Base-by-base conservation (phyloP, 2,797 vertebrate genomes). In the Yasuhikotakia modesta region DNA sequence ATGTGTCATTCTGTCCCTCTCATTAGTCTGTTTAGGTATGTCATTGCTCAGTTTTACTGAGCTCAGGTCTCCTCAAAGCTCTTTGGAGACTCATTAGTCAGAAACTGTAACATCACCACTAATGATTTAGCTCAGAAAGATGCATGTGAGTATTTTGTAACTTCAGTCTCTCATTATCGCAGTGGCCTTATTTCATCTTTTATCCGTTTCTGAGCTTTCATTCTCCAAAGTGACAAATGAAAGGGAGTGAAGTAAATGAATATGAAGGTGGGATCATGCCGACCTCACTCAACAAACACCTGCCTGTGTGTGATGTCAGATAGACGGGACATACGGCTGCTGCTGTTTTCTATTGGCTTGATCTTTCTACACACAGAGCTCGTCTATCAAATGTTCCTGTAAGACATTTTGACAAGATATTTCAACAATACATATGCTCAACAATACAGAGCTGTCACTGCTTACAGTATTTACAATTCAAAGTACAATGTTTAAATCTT, bases 81-180 rank as follows among this genome's bases (percentile, higher is more conserved):
- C 68, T 45, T 19, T 32, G 22, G 82, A 43, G 68, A 61, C 76
- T 81, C 53, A 79, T 81, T 83, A 76, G 61, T 57, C 46, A 73
- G 43, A 66, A 73, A 70, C 73, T 61, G 24, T 77, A 84, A 76
- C 79, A 81, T 73, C 76, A 22, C 30, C 8, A 24, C 32, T 73
- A 50, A 81, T 81, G 77, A 83, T 73, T 78, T 76, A 61, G 55
- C 63, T 76, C 69, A 30, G 77, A 83, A 70, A 35, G 55, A 69
- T 46, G 43, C 57, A 45, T 21, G 5, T 6, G 12, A 48, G 43
- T n/a, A 21, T 70, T 67, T 52, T 57, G 35, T 55, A 35, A 35
- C 55, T 74, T 63, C 10, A 2, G 61, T 52, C 14, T 2, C 30
- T 52, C 35, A 39, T 55, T 22, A 30, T 12, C 55, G 27, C 19